Evolutionary conservation across 2,888 invertebrate genomes (phyloP).

Genomic region (Fissipunctia ypsillon): DNA sequence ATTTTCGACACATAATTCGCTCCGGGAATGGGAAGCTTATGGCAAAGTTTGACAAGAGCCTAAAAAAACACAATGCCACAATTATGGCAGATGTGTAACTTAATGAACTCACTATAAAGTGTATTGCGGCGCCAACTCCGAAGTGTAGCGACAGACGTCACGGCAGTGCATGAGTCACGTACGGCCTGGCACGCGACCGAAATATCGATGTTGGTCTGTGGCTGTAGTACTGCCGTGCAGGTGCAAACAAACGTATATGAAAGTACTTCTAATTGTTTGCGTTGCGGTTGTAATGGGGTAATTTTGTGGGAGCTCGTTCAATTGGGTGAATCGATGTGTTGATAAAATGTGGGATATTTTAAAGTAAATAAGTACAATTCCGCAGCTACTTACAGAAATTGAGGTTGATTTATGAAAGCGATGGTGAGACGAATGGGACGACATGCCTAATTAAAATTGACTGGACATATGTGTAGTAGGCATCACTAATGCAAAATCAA

Average conservation of each 20-base stretch:
- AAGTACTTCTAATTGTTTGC: slow-evolving; percentile 36
- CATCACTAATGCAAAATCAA: not conserved
- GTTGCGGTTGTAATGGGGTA: slow-evolving; percentile 34
- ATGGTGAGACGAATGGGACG: not conserved
- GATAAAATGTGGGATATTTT: slow-evolving; percentile 3
- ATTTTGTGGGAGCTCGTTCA: slow-evolving; percentile 18
- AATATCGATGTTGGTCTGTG: slow-evolving; percentile 70
- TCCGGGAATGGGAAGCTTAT: not conserved
- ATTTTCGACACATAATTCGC: not conserved
- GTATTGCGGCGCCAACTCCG: slow-evolving; percentile 49
- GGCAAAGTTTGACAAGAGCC: not conserved
- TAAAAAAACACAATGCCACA: slow-evolving; percentile 16
- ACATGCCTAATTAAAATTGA: not conserved
- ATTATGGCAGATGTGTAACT: slow-evolving; percentile 36
- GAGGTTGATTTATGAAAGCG: not conserved
- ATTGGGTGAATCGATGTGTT: slow-evolving; percentile 16
- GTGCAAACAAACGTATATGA: slow-evolving; percentile 52
- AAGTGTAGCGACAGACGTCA: slow-evolving; percentile 67
- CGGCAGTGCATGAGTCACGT: slow-evolving; percentile 77
- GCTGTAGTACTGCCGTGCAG: slow-evolving; percentile 53
- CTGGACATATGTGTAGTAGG: no score
- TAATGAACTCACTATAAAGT: slow-evolving; percentile 53
- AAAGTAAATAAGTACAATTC: not conserved
- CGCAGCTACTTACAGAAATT: no score
- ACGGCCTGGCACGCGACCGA: slow-evolving; percentile 75